Conservation (phyloP, 64 coral and sea anemone species). For the Actinia tenebrosa region DNA sequence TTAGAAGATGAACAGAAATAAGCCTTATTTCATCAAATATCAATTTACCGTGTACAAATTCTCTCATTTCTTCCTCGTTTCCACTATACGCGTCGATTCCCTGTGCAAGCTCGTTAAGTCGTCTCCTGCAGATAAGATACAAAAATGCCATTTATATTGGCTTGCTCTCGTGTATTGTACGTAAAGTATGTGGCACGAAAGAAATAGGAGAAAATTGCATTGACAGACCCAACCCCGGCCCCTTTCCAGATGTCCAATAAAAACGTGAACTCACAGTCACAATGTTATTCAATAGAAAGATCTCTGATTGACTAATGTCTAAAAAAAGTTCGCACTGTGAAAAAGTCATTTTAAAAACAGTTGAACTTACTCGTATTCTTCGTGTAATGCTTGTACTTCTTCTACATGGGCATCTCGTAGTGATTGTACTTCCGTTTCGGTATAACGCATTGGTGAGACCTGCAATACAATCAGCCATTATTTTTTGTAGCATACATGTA, state of each 20-base stretch:
- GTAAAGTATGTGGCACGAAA: no score
- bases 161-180: background rate
- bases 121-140: slow-evolving; percentile 26
- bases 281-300: no score
- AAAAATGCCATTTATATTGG: background rate
- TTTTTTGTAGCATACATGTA: no score
- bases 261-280: no score
- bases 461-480: slow-evolving; percentile 4
- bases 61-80: slow-evolving; percentile 14
- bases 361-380: slow-evolving; percentile 81
- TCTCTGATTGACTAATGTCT: no score
- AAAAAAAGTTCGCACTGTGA: no score
- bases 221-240: no score
- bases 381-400: slow-evolving; percentile 64
- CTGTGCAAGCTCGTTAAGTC: slow-evolving; percentile 49
- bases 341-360: no score
- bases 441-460: slow-evolving; percentile 63
- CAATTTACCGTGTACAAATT: slow-evolving; percentile 18
- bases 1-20: no score
- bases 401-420: slow-evolving; percentile 66
- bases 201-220: no score
- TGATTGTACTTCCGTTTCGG: slow-evolving; percentile 73
- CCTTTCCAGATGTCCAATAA: no score
- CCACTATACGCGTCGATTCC: slow-evolving; percentile 25
- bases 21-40: background rate